A percentile compares a stretch with the other conserved stretches of the same genome.
phyloP scores from a whole-genome alignment of 2,888 invertebrate species.

The Balanococcus diminutus region DNA sequence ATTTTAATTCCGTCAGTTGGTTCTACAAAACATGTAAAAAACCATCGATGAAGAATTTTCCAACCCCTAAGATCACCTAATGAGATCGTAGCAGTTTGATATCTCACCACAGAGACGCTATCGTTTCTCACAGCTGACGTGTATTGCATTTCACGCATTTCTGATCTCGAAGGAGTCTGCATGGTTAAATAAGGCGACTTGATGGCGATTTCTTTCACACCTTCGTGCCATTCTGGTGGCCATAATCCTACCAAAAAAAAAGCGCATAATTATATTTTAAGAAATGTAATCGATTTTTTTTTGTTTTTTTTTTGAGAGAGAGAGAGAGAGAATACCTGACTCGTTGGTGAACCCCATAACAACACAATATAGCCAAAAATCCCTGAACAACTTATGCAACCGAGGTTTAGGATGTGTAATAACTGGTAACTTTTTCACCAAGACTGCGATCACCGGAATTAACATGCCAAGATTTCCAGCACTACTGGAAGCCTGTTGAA shows the following conservation, averaged over 20 bases:
- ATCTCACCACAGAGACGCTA: slow-evolving; percentile 75
- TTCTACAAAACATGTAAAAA: too few species aligned
- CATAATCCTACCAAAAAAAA: slow-evolving; percentile 89
- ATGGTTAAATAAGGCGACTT: slow-evolving; percentile 95
- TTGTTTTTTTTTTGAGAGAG: too few species aligned
- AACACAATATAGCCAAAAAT: slow-evolving; percentile 99
- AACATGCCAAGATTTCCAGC: slow-evolving; percentile 97
- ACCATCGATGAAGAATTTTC: too few species aligned
- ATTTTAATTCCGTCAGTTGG: slow-evolving; percentile 87
- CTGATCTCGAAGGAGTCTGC: slow-evolving; percentile 88
- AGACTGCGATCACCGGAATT: slow-evolving; percentile 95
- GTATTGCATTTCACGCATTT: slow-evolving; percentile 94
- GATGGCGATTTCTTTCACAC: slow-evolving; percentile 95
- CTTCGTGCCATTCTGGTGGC: slow-evolving; percentile 96
- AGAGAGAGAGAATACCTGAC: too few species aligned
- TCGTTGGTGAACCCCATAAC: slow-evolving; percentile 82
- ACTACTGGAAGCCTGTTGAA: slow-evolving; percentile 82
- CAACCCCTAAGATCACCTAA: too few species aligned
- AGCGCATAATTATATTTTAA: too few species aligned
- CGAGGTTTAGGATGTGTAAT: slow-evolving; percentile 90
- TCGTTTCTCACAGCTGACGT: slow-evolving; percentile 96
- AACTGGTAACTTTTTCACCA: slow-evolving; percentile 84
- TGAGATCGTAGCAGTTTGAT: too few species aligned
- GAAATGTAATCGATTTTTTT: too few species aligned
- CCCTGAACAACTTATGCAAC: slow-evolving; percentile 94